Evolutionary conservation across 1,140 invertebrate genomes (phyloP).

Genomic region (Pseudobourletiella spinata): DNA sequence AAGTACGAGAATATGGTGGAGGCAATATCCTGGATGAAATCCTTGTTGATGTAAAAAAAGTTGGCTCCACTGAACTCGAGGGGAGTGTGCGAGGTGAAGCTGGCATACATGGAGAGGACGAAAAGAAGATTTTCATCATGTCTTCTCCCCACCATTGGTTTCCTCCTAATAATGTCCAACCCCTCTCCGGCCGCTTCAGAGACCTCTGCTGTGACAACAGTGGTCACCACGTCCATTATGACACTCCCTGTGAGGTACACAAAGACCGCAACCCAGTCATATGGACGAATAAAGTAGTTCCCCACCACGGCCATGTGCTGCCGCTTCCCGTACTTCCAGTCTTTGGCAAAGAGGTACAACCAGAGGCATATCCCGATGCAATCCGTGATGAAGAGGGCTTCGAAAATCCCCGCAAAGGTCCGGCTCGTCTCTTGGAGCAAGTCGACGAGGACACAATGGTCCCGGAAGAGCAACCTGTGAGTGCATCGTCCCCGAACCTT

Average conservation of each 20-base stretch:
- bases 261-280: slow-evolving; percentile 13
- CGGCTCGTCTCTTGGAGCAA: background rate
- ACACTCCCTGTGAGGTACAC: slow-evolving; percentile 5
- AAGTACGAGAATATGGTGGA: slow-evolving; percentile 25
- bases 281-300: slow-evolving; percentile 14
- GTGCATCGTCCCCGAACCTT: background rate
- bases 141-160: slow-evolving; percentile 19
- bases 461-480: background rate
- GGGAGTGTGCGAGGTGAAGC: slow-evolving; percentile 13
- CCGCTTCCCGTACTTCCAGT: background rate
- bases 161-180: slow-evolving; percentile 23
- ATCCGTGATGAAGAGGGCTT: background rate
- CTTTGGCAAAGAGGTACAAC: background rate
- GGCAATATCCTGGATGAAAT: slow-evolving; percentile 18
- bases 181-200: slow-evolving; percentile 24
- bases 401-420: background rate
- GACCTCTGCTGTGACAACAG: slow-evolving; percentile 9
- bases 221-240: background rate
- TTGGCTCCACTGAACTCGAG: slow-evolving; percentile 18
- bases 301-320: background rate
- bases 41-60: slow-evolving; percentile 27
- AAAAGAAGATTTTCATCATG: slow-evolving; percentile 27
- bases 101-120: slow-evolving; percentile 22
- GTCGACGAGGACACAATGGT: background rate
- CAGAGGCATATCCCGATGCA: background rate